Evolutionary conservation across 2,113 vertebrate genomes (phyloP).

Genomic region (Catharus minimus): DNA sequence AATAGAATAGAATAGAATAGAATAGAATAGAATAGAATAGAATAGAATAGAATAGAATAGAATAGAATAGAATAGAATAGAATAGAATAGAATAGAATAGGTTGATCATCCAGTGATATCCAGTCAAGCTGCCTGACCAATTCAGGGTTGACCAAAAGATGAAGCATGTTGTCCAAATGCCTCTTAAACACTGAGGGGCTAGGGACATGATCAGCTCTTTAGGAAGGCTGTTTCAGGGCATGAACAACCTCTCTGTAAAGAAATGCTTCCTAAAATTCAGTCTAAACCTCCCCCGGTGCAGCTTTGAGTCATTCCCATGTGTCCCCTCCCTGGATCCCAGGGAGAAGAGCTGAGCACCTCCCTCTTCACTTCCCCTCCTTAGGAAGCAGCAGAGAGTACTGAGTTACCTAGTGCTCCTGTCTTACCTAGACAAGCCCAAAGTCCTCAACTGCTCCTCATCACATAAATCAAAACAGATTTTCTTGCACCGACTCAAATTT

Average conservation of each 20-base stretch:
- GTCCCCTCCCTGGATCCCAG: not conserved
- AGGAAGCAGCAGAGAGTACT: not conserved
- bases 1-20: not conserved
- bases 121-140: not conserved
- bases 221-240: not conserved
- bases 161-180: not conserved
- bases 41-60: too few species aligned
- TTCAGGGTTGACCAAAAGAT: not conserved
- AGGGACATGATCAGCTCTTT: not conserved
- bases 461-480: not conserved
- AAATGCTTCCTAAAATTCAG: not conserved
- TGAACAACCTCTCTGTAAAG: not conserved
- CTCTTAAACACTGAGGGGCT: not conserved
- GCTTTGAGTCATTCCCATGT: not conserved
- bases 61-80: too few species aligned
- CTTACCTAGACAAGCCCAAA: not conserved
- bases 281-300: not conserved
- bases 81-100: too few species aligned
- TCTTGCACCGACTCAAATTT: not conserved
- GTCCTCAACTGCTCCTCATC: not conserved
- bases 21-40: too few species aligned
- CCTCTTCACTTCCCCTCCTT: not conserved
- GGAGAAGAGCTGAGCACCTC: not conserved
- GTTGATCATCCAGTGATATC: not conserved
- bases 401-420: fast-evolving